Base-by-base conservation (phyloP, 2,797 vertebrate genomes). In the Sebastes diaconus region DNA sequence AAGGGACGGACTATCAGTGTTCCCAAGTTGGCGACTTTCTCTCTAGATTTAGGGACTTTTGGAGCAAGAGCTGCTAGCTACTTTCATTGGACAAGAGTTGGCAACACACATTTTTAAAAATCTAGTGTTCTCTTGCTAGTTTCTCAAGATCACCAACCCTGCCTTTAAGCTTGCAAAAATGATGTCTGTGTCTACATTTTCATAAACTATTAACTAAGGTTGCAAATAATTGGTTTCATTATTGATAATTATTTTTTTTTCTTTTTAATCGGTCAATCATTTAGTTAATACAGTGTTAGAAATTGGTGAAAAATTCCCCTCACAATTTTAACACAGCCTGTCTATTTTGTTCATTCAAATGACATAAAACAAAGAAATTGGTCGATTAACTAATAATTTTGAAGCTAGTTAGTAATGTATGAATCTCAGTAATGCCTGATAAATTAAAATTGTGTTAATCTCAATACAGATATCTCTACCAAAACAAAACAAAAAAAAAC, bases 191-290 rank as follows among this genome's bases (percentile, higher is more conserved):
- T 67, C 29, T 27, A 8, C 25, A 34, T 54, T 30, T 32, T 73
- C 5, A 8, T 32, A 42, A 74, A 13, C 95, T 36, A 13, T 71
- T 36, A 70, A 10, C 12, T 6, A 25, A 5, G 3, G 9, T 46
- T 54, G 22, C 6, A 54, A 58, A 59, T 50, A 25, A 14, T 52
- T 30, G 12, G n/a, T 68, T 75, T 50, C 18, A 50, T 24, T 29
- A 63, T 64, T 73, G 5, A 66, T 71, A 34, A 3, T 36, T 36
- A 5, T 65, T 20, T 65, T 5, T 25, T 16, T 16, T 8, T 29
- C 27, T 54, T 2, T 4, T 2, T 4, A 12, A 55, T 52, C 4
- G 0, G 30, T 52, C 4, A 52, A 5, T 55, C 8, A 0, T 58
- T 32, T 14, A 55, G 14, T 16, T 50, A 13, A 65, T 58, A 39